A percentile compares a stretch with the other conserved stretches of the same genome.
These are phyloP conservation scores for Drosophila gunungcola DNA, from an alignment of 1,140 invertebrate genomes.

Conservation along the genomic window DNA sequence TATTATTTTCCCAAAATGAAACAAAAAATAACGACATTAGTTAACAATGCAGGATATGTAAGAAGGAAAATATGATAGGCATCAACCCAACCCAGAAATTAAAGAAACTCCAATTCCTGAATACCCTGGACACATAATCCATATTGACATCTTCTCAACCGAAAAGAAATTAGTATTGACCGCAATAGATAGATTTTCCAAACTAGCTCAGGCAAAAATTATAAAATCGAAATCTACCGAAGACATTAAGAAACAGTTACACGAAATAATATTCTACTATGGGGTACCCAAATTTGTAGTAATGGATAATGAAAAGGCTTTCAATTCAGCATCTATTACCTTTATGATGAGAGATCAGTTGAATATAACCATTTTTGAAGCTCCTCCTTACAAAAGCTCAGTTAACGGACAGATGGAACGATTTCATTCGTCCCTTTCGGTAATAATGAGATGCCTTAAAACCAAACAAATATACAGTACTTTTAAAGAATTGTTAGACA, in stretches of 20 bases:
- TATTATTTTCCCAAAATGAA: too few relatives aligned
- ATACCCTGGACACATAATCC: conserved; percentile 1
- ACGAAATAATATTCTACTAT: conserved; percentile 29
- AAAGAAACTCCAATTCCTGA: conserved; percentile 15
- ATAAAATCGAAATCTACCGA: conserved; percentile 29
- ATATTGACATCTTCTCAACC: conserved; percentile 15
- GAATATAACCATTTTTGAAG: conserved; percentile 14
- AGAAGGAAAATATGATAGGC: conserved; percentile 30
- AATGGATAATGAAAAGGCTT: conserved; percentile 48
- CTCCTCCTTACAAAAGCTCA: conserved; percentile 29
- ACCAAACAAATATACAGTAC: conserved; percentile 1
- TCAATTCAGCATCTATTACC: conserved; percentile 35
- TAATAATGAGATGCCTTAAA: conserved; percentile 37
- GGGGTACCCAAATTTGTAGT: conserved; percentile 44
- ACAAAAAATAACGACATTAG: too few relatives aligned
- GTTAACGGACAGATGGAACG: background rate
- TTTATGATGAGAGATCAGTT: conserved; percentile 39
- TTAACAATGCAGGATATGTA: conserved; percentile 41
- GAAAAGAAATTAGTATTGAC: conserved; percentile 13
- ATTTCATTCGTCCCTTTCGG: conserved; percentile 23
- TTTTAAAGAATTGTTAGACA: conserved; percentile 35
- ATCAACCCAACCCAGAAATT: conserved; percentile 2
- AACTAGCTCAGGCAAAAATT: background rate
- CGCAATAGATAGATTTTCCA: conserved; percentile 8
- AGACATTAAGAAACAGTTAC: conserved; percentile 23